A percentile compares a stretch with the other conserved stretches of the same genome.
phyloP scores from a whole-genome alignment of 2,113 vertebrate species.

The Ceuthmochares aereus region DNA sequence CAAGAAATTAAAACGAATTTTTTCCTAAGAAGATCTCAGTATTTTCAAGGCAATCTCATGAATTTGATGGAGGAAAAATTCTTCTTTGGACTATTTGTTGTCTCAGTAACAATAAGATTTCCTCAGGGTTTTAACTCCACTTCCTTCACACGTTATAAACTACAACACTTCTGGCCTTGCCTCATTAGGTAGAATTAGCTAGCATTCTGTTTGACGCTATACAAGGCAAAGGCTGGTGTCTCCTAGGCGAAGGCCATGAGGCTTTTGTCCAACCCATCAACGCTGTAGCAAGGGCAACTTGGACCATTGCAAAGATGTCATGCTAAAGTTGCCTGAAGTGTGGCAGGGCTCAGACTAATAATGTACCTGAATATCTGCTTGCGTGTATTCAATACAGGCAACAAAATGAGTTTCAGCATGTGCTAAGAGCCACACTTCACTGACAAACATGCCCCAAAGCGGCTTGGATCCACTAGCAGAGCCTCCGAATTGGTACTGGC shows the following conservation, averaged over 20 bases:
- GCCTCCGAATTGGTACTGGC: background rate
- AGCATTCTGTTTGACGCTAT: background rate
- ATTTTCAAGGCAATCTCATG: background rate
- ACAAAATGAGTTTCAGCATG: background rate
- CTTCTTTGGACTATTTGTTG: background rate
- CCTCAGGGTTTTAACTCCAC: background rate
- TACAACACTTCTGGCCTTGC: background rate
- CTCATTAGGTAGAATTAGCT: background rate
- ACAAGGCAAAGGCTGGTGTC: background rate
- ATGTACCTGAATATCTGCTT: background rate
- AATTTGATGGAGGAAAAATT: background rate
- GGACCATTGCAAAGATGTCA: background rate
- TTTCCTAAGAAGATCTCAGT: background rate
- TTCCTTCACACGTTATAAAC: background rate
- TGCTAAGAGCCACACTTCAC: background rate
- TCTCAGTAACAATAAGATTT: background rate
- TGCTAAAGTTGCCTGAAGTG: background rate
- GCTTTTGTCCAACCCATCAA: background rate
- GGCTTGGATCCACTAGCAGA: background rate
- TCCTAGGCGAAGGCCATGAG: background rate
- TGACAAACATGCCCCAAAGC: background rate
- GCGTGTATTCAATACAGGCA: background rate
- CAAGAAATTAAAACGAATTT: background rate
- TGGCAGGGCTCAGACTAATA: background rate
- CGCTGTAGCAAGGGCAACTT: background rate